Base-by-base conservation (phyloP, 2,113 vertebrate genomes). In the Odontophorus gujanensis region DNA sequence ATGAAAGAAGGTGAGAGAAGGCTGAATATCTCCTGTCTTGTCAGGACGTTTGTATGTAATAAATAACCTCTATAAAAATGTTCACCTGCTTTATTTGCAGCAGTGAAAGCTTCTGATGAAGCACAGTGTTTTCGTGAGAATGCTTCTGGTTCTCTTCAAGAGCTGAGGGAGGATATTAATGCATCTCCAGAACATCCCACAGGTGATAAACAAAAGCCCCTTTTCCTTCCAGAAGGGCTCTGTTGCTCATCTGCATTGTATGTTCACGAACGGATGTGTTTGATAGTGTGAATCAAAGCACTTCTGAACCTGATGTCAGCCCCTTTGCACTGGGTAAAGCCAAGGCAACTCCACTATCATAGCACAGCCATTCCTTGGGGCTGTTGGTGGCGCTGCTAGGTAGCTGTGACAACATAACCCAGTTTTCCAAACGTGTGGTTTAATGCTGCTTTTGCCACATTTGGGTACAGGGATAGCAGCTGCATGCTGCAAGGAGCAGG, bases 141-240 rank as follows among this genome's bases (percentile, higher is more conserved):
- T 4, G 30, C 50, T 80, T 53, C 62, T 48, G 22, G 22, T 83
- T 93, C 45, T 79, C 36, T 40, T 90, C 26, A 38, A 81, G 45
- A 84, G 22, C 13, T 22, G 62, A 26, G 7, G 24, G 32, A 63
- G 3, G 28, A 36, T 94, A 36, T 62, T 83, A 94, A 87, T 67
- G 77, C 57, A 45, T 42, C 78, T 67, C 18, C 71, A 81, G 78
- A 53, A 79, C 36, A 83, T 74, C 75, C 90, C 69, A 63, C 75
- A 38, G 66, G 55, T 42, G 42, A 34, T 17, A 73, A 59, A 69
- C 42, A 59, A 11, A 59, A 62, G 50, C 59, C 40, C 15, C n/a
- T 81, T 81, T 93, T 93, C 74, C 85, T 67, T 81, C 51, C 68
- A 71, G 51, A 83, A 93, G 20, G 55, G 57, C 67, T 84, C 50